Evolutionary conservation across 2,888 invertebrate species (phyloP).

Genomic region (Phoronis australis): DNA sequence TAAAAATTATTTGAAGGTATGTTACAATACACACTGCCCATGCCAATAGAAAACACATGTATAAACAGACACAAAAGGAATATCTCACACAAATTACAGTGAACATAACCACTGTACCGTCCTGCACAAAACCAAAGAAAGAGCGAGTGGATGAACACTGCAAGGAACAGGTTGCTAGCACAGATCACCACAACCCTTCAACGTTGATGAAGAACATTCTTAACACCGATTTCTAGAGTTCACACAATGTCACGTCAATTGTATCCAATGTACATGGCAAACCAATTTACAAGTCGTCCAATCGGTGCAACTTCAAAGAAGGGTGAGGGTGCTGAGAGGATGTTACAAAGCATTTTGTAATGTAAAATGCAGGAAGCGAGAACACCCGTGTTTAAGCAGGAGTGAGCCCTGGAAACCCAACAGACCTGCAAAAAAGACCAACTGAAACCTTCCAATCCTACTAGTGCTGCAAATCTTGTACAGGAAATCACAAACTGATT

Average conservation of each 20-base stretch:
- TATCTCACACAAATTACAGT: not conserved
- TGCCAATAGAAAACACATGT: not conserved
- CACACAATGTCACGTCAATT: slow-evolving; percentile 33
- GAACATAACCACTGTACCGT: slow-evolving; percentile 11
- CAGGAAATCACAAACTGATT: no score
- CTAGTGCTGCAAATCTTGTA: no score
- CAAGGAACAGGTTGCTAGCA: slow-evolving; percentile 30
- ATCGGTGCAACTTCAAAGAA: slow-evolving; percentile 47
- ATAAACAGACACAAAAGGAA: not conserved
- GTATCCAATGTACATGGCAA: slow-evolving; percentile 45
- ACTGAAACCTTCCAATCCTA: no score
- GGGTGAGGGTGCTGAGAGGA: slow-evolving; percentile 31
- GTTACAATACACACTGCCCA: no score
- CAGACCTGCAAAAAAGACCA: no score
- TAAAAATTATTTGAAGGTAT: no score
- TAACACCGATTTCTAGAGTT: slow-evolving; percentile 18
- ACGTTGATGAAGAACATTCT: slow-evolving; percentile 15
- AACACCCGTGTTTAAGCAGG: no score
- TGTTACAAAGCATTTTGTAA: no score
- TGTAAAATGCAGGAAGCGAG: no score
- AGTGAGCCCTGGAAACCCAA: no score
- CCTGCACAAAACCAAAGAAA: slow-evolving; percentile 34
- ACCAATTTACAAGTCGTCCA: slow-evolving; percentile 43
- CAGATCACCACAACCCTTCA: slow-evolving; percentile 25
- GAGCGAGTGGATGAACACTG: slow-evolving; percentile 23